phyloP scores from a whole-genome alignment of 2,797 vertebrate genomes.

The Aythya fuligula region DNA sequence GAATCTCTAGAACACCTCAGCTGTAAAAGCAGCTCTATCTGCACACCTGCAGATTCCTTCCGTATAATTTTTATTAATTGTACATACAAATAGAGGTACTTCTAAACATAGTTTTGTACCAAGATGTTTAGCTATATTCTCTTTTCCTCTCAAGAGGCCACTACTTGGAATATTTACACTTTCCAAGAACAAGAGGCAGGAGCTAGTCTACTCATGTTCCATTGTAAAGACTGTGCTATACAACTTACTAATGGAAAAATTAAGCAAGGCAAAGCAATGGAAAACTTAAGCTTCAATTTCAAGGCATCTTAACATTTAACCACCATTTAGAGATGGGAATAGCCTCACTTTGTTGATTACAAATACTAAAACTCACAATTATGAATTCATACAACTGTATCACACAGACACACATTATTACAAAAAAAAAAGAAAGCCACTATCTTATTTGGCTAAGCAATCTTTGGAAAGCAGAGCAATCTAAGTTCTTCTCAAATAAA shows the following conservation, averaged over 20 bases:
- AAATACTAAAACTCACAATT: not conserved
- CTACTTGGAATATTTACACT: not conserved
- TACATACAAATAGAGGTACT: not conserved
- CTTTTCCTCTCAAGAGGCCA: not conserved
- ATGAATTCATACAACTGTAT: not conserved
- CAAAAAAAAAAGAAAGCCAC: not conserved
- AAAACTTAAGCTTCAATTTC: not conserved
- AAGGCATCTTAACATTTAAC: not conserved
- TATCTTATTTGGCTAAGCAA: not conserved
- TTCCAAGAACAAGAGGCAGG: not conserved
- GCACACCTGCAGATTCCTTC: not conserved
- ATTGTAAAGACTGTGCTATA: not conserved
- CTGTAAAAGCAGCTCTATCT: not conserved
- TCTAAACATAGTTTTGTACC: not conserved
- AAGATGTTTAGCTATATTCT: not conserved
- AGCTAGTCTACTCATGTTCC: not conserved
- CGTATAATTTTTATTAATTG: not conserved
- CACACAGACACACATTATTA: not conserved
- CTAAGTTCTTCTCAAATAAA: not conserved
- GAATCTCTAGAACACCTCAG: not conserved
- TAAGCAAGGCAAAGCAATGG: not conserved
- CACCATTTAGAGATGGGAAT: slow-evolving; percentile 2
- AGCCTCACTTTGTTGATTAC: not conserved
- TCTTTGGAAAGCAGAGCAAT: not conserved
- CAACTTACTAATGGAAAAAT: not conserved